These are phyloP conservation scores for Drosophila engyochracea DNA, from an alignment of 2,888 invertebrate species.

Conservation along the genomic window DNA sequence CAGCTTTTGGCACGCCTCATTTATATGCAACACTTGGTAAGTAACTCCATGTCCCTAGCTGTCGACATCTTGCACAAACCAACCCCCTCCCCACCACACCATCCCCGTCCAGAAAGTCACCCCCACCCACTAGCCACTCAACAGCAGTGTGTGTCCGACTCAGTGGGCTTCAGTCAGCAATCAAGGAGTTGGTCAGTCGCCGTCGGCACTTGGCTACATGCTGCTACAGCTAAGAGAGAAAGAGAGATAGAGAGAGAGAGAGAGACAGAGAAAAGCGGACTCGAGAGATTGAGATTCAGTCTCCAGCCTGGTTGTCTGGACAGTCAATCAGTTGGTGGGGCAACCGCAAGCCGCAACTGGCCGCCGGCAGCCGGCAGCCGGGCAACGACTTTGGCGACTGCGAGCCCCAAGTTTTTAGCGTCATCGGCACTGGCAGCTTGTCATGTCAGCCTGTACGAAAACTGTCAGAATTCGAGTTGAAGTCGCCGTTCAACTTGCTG, in stretches of 20 bases:
- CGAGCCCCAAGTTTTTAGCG: conserved; percentile 68
- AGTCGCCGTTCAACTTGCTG: conserved; percentile 51
- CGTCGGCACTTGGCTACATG: conserved; percentile 67
- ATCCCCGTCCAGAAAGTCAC: not conserved
- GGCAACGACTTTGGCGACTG: conserved; percentile 19
- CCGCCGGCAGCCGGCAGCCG: conserved; percentile 18
- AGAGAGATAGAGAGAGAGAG: conserved; percentile 12
- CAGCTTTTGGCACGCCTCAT: conserved; percentile 74
- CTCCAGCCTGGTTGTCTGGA: conserved; percentile 39
- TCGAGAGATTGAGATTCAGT: conserved; percentile 28
- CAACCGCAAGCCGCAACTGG: conserved; percentile 18
- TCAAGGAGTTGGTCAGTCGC: conserved; percentile 35
- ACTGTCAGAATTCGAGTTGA: conserved; percentile 81
- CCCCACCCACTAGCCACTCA: not conserved
- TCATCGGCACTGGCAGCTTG: conserved; percentile 80
- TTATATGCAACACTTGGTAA: conserved; percentile 67
- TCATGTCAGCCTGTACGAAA: conserved; percentile 80
- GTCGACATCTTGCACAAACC: conserved; percentile 4
- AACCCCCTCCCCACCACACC: not conserved
- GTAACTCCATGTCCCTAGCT: conserved; percentile 8
- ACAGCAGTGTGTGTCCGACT: conserved; percentile 2
- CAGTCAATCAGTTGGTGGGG: conserved; percentile 66
- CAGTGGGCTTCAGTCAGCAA: conserved; percentile 12
- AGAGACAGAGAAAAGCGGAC: not conserved
- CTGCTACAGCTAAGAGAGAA: conserved; percentile 33